Evolutionary conservation across 2,113 vertebrate genomes (phyloP), one percentile per base, ranked within the genome.

Genomic region (Heterotilapia buettikoferi): DNA sequence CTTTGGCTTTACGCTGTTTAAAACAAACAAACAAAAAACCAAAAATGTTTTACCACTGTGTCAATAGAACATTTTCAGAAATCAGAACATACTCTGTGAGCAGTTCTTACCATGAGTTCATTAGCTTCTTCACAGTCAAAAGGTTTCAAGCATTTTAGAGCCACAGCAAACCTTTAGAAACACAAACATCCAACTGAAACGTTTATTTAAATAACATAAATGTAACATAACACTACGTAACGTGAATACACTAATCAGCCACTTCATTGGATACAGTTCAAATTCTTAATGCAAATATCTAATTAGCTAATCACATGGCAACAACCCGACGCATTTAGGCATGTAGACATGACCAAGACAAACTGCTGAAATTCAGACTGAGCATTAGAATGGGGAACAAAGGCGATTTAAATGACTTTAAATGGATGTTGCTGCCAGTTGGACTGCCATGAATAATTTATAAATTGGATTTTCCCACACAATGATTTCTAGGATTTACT

Each of bases 51-150:
- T 29, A 31, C 2, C 4, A 80, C 12, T 86, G 21, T 56, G 26
- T 31, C n/a, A 84, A 9, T 11, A 80, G 43, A 68, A 85, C 21
- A 16, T n/a, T 61, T 61, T 73, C 5, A 76, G 18, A 79, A 83
- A 66, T 10, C 4, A 33, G 6, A 26, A 16, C 33, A 43, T 29
- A 52, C n/a, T 36, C 40, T 45, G 24, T 21, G 19, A 79, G 19
- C 2, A 33, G 3, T 33, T 95, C 97, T 96, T 94, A 99, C 99
- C 80, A 97, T 94, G 19, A 99, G 92, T 11, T 95, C 90, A 66
- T 96, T 91, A 59, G 95, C 96, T 57, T 98, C 97, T 86, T 97
- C 94, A 92, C 98, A 98, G 52, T 99, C 97, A 93, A 98, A 98
- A 53, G 97, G 97, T 66, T 98, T 99, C 86, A 99, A 87, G 6